Evolutionary conservation across 2,888 invertebrate species (phyloP), one percentile per base, ranked within the genome.

Genomic region (Ichneumon xanthorius): DNA sequence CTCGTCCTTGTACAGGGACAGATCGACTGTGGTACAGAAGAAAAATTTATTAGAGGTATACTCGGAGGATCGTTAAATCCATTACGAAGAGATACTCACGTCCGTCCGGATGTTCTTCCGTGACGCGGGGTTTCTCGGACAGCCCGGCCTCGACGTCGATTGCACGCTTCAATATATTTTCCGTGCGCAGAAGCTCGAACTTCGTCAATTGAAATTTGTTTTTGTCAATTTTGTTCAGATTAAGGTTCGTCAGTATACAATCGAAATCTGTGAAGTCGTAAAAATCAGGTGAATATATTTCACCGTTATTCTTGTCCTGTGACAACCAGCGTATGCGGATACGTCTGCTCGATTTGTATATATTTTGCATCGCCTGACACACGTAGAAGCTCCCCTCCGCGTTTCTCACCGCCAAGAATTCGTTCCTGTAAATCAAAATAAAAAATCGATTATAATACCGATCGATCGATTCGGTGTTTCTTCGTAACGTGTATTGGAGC

Each of bases 241-340:
- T 97, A 86, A 98, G 95, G 88, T 98, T 98, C 7, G 98, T 98
- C 89, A 97, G 95, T 93, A 98, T 97, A 94, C 98, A 98, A 93
- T 98, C 98, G 95, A 98, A 97, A 94, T 97, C 97, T 96, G 97
- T 98, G 87, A 96, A 95, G 93, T 98, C 98, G 93, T 98, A 97
- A 94, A 98, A 98, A 94, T 98, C 98, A 0, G 98, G 97, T 84
- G 97, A 97, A 94, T 98, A 98, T 2, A 97, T 96, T 94, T 96
- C 96, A 2, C 96, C 96, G 11, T 95, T 94, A 37, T 95, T 95
- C 94, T 96, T 96, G 89, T 97, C 96, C 92, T 97, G 97, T 0
- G 97, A 97, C 75, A 98, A 94, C 98, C 98, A 98, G 91, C 98
- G 97, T 90, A 98, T 98, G 92, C 97, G 97, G 92, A 98, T 98